Evolutionary conservation across 1,140 invertebrate genomes (phyloP).

Genomic region (Drosophila parabipectinata): DNA sequence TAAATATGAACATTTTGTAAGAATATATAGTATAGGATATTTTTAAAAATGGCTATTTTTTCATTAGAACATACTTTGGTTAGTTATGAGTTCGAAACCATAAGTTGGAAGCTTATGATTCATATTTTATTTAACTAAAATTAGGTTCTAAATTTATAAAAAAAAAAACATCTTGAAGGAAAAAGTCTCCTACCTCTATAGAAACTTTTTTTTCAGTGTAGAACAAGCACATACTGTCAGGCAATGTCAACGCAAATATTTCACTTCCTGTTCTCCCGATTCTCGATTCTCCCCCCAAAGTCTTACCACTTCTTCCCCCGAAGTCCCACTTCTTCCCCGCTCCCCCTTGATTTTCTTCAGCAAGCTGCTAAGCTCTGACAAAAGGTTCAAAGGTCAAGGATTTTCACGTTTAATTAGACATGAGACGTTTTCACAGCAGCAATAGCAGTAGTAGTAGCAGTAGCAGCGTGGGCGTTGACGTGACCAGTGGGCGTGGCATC

Average conservation of each 20-base stretch:
- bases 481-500: constrained; percentile 3
- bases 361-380: constrained; percentile 14
- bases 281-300: constrained; percentile 7
- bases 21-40: too few relatives aligned
- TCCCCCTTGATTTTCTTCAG: constrained; percentile 8
- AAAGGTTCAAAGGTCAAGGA: constrained; percentile 73
- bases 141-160: too few relatives aligned
- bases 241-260: constrained; percentile 75
- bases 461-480: constrained; percentile 26
- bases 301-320: constrained; percentile 6
- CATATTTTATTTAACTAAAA: neutral
- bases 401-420: constrained; percentile 71
- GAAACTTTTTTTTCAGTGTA: neutral
- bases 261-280: constrained; percentile 72
- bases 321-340: constrained; percentile 14
- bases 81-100: too few relatives aligned
- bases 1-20: too few relatives aligned
- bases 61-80: too few relatives aligned
- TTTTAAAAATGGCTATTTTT: too few relatives aligned
- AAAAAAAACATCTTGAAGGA: too few relatives aligned
- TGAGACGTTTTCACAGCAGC: constrained; percentile 25
- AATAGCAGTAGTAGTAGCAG: neutral
- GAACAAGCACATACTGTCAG: constrained; percentile 30
- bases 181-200: too few relatives aligned
- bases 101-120: too few relatives aligned